Evolutionary conservation across 2,888 invertebrate species (phyloP), one percentile per base, ranked within the genome.

Genomic region (Campopleginae sp.): DNA sequence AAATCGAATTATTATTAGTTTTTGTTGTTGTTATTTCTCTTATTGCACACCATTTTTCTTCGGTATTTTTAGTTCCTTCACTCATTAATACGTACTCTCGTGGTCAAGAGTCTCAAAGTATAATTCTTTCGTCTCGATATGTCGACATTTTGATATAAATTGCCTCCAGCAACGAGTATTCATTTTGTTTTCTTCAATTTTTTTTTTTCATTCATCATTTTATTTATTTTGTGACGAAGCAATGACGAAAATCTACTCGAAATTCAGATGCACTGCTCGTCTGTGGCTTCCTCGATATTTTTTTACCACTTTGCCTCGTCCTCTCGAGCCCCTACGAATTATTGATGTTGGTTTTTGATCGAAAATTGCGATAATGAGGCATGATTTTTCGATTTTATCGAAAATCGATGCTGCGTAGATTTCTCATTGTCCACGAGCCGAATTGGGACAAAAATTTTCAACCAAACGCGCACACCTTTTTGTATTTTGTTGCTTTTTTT

Each of bases 41-140:
- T 85, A 86, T 86, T 86, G 84, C 86, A 85, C 81, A 84, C 80
- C 63, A 72, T 86, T 58, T 65, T 23, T 78, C 74, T 48, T 80
- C 54, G 31, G 8, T 75, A 66, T 71, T 75, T 54, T 83, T 31
- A 38, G n/a, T 17, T 75, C 65, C 66, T 71, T 58, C 68, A 19
- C 23, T 83, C 44, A 48, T 66, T 23, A 27, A 23, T 54, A 23
- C 54, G 44, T 27, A 31, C 31, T 61, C 63, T 14, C 68, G 33
- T 80, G 54, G 33, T 76, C 7, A 19, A 66, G 42, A 63, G 14
- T 42, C 27, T 63, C 79, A 63, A 42, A 46, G 61, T 63, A 23
- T 31, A 51, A 12, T 31, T 78, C 51, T 61, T 81, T 46, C 19
- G 42, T 76, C 70, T 54, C 80, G 80, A 80, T 80, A 80, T 80